Base-by-base conservation (phyloP, 2,797 vertebrate species). In the Enteromius mattozi region DNA sequence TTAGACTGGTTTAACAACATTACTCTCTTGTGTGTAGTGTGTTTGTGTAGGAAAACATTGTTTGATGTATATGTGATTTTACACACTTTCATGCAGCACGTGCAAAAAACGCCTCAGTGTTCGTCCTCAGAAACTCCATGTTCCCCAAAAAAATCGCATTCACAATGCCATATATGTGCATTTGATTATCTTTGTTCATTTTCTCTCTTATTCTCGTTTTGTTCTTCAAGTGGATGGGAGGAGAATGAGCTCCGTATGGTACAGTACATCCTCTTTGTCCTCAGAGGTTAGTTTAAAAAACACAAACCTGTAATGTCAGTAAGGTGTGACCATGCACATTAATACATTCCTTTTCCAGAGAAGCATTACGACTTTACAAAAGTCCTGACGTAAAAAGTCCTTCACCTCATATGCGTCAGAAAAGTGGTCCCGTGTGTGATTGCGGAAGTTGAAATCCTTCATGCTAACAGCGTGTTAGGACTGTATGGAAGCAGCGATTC, bases 1-100 rank as follows among this genome's bases (percentile, higher is more conserved):
- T 83, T 77, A 63, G 80, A 89, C 85, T 70, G 54, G 85, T 86
- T 86, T 54, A 85, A 59, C 80, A 74, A 81, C 70, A 85, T 88
- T 51, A 51, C 42, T 70, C 47, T 21, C 1, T 6, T 61, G 35
- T 78, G 33, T 68, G 40, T 74, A 74, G 59, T 83, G 45, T 82
- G 37, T 86, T 72, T 59, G 37, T 59, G 35, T 42, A 33, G 59
- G 24, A 78, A 59, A 71, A 78, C 42, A 37, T 42, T 65, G 30
- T 69, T 54, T 63, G 9, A 35, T 85, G 72, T 63, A 69, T 66
- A 42, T 42, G 37, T 51, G 68, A 45, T 5, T 61, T 14, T 71
- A 65, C 21, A 70, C 24, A 61, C 37, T 79, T 49, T 13, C 51
- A 81, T 40, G 63, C 49, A 68, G 56, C 35, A 56, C 61, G 74